Evolutionary conservation across 2,888 invertebrate genomes (phyloP).

Genomic region (Epicampocera succincta): DNA sequence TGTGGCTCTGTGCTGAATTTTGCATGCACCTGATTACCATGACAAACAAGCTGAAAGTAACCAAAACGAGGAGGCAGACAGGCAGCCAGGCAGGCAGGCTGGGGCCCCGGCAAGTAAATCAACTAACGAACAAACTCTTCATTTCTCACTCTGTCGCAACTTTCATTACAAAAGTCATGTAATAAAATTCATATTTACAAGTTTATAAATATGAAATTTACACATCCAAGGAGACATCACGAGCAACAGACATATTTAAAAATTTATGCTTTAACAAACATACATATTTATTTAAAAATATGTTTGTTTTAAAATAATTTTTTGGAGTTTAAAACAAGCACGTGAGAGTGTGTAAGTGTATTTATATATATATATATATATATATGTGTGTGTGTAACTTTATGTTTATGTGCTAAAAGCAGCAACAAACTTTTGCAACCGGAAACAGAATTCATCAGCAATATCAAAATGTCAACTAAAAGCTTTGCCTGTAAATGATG

Average conservation of each 20-base stretch:
- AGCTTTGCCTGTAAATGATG: slow-evolving; percentile 35
- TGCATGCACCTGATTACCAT: slow-evolving; percentile 63
- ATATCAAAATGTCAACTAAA: slow-evolving; percentile 32
- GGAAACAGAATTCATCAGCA: slow-evolving; percentile 48
- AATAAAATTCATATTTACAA: slow-evolving; percentile 63
- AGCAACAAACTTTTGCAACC: slow-evolving; percentile 28
- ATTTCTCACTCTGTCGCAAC: background rate
- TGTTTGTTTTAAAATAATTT: slow-evolving; percentile 27
- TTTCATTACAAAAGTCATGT: slow-evolving; percentile 50
- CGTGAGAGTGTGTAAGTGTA: background rate
- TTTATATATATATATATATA: too few relatives aligned
- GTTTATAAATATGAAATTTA: slow-evolving; percentile 61
- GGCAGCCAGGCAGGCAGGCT: too few relatives aligned
- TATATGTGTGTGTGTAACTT: background rate
- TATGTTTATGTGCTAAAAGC: background rate
- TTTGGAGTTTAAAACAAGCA: background rate
- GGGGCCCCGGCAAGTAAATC: too few relatives aligned
- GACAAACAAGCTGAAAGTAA: slow-evolving; percentile 51
- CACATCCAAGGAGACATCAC: slow-evolving; percentile 3
- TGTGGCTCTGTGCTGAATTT: too few relatives aligned
- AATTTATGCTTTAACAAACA: slow-evolving; percentile 21
- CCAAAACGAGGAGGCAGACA: slow-evolving; percentile 2
- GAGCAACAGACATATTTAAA: slow-evolving; percentile 27
- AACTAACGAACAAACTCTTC: background rate
- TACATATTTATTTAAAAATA: background rate